phyloP scores from a whole-genome alignment of 2,797 vertebrate species.

The Micromesistius poutassou region DNA sequence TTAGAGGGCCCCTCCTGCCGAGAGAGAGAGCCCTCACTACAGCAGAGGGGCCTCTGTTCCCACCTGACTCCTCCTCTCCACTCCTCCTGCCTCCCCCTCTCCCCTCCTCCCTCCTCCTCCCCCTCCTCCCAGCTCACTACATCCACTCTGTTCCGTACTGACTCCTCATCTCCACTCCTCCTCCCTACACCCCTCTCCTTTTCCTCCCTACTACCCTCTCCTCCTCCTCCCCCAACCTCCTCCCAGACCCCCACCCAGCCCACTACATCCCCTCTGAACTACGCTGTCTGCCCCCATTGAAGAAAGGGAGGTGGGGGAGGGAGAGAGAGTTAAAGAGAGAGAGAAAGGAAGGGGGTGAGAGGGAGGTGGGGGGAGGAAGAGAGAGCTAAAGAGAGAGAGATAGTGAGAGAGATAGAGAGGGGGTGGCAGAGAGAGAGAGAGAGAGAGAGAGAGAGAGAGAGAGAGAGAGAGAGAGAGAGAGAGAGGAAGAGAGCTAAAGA shows the following conservation, averaged over 20 bases:
- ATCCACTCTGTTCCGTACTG: conserved; percentile 30
- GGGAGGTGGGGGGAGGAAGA: too few relatives aligned
- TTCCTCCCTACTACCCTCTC: conserved; percentile 21
- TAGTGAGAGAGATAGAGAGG: too few relatives aligned
- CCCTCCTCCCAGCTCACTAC: too few relatives aligned
- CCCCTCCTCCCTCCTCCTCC: neutral
- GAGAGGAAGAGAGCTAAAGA: neutral
- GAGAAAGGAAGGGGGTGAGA: too few relatives aligned
- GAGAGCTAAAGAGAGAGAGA: too few relatives aligned
- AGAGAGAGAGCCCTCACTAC: conserved; percentile 54
- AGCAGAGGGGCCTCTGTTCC: conserved; percentile 45
- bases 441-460: too few relatives aligned
- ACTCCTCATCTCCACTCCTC: conserved; percentile 43
- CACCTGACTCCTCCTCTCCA: conserved; percentile 45
- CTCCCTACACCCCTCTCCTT: conserved; percentile 12
- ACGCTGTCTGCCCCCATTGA: too few relatives aligned
- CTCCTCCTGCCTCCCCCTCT: conserved; percentile 18
- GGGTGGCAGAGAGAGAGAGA: too few relatives aligned
- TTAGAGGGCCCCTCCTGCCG: conserved; percentile 62
- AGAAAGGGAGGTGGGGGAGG: too few relatives aligned
- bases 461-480: neutral
- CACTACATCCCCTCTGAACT: too few relatives aligned
- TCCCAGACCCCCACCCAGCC: too few relatives aligned
- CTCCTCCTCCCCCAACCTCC: conserved; percentile 21
- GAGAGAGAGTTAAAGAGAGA: too few relatives aligned